Percentiles rank a stretch among this genome's conserved stretches.
Conservation (phyloP, 2,888 invertebrate species). For the Teleogryllus oceanicus region DNA sequence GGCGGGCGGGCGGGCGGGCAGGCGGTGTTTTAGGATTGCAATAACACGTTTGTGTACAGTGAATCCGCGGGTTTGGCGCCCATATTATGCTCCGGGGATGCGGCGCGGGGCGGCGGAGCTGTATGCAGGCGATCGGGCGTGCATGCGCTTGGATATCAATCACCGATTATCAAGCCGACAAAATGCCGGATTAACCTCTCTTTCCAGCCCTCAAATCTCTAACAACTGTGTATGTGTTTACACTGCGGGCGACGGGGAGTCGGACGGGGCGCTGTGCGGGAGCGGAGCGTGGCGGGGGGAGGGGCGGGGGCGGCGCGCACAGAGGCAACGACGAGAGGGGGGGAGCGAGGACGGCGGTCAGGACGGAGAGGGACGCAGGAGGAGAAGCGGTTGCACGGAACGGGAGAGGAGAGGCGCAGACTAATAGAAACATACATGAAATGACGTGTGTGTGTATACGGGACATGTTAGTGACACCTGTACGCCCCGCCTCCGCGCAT, state of each 20-base stretch:
- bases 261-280: too few species aligned
- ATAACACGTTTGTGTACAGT: neutral
- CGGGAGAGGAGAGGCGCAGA: neutral
- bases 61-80: slow-evolving; percentile 18
- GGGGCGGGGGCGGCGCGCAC: too few species aligned
- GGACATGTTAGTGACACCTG: slow-evolving; percentile 33
- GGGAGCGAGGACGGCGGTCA: too few species aligned
- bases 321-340: too few species aligned
- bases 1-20: neutral
- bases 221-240: slow-evolving; percentile 6
- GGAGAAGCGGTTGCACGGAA: neutral
- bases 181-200: slow-evolving; percentile 36
- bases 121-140: slow-evolving; percentile 28
- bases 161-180: slow-evolving; percentile 36
- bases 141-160: slow-evolving; percentile 35
- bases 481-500: slow-evolving; percentile 23
- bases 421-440: slow-evolving; percentile 26
- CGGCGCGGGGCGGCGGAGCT: neutral
- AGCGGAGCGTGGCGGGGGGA: too few species aligned
- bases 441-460: slow-evolving; percentile 32
- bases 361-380: too few species aligned
- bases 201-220: slow-evolving; percentile 29
- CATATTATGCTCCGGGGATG: neutral
- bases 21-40: slow-evolving; percentile 18
- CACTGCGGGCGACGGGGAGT: neutral